Base-by-base conservation (phyloP, 2,888 invertebrate species). In the Tetragnatha montana region DNA sequence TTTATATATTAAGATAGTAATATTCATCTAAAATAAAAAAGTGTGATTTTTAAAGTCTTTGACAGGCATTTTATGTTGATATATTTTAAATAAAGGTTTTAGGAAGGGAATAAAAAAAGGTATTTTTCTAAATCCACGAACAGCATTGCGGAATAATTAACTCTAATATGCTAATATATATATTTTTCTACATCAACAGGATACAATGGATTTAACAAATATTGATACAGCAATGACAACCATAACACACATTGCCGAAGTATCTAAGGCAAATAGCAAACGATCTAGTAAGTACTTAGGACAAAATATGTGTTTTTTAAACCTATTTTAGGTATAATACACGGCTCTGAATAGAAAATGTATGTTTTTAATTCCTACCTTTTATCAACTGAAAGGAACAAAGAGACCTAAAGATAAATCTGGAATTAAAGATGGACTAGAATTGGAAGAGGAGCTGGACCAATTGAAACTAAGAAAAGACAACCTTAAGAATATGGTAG, bases 201-300 rank as follows among this genome's bases (percentile, higher is more conserved):
- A 91, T 68, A 82, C 79, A 10, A 88, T 88, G 84, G 85, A 91
- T 49, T 60, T 91, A 6, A 51, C 88, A 47, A 75, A 91, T 12
- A 19, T 87, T 12, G 90, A 90, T 22, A 90, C 90, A 8, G 90
- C 90, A 8, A 87, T 90, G 90, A 81, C 90, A 8, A 90, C 90
- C 4, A 90, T 90, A 6, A 60, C 71, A 70, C 90, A 90, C 73
- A 86, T 90, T n/a, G 51, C 83, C 0, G 90, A 90, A 21, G 84
- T 90, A 6, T 81, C 88, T 3, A 89, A 89, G 69, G 19, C 71
- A 7, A 7, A 81, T 73, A 70, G 3, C 19, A 12, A 17, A 19
- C 22, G 87, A 75, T 35, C 35, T 35, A 35, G 35, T 35, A 35
- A 35, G 35, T 35, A 35, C 35, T 35, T 35, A 35, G 4, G 4